Evolutionary conservation across 1,140 invertebrate genomes (phyloP).

Genomic region (Lepidurus couesii): DNA sequence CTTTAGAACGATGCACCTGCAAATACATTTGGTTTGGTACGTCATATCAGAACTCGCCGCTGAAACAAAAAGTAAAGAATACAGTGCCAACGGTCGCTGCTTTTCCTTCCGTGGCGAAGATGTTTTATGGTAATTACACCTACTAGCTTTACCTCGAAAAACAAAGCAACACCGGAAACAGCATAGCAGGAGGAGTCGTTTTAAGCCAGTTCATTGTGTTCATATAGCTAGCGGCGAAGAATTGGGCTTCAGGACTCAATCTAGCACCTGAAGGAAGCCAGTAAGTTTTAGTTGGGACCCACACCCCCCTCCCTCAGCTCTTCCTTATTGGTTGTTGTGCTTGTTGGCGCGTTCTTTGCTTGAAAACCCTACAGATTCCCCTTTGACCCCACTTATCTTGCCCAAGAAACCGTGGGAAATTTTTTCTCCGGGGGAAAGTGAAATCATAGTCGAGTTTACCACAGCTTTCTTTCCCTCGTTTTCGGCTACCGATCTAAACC

Average conservation of each 20-base stretch:
- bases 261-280: neutral
- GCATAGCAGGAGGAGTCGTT: neutral
- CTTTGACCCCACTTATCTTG: neutral
- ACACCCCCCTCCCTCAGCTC: neutral
- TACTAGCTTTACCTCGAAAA: neutral
- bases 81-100: neutral
- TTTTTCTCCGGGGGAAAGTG: neutral
- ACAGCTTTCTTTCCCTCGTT: neutral
- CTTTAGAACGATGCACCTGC: too few species aligned
- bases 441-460: neutral
- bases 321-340: neutral
- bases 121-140: conserved; percentile 19
- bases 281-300: neutral
- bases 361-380: neutral
- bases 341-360: neutral
- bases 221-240: neutral
- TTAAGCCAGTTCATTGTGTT: neutral
- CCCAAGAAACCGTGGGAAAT: neutral
- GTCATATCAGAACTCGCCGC: too few species aligned
- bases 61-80: too few species aligned
- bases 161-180: neutral
- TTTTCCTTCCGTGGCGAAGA: conserved; percentile 1
- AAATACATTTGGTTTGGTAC: too few species aligned
- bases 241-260: neutral
- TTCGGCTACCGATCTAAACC: neutral